phyloP scores from a whole-genome alignment of 2,888 invertebrate species.

The Sinodicranocentrus sp. region DNA sequence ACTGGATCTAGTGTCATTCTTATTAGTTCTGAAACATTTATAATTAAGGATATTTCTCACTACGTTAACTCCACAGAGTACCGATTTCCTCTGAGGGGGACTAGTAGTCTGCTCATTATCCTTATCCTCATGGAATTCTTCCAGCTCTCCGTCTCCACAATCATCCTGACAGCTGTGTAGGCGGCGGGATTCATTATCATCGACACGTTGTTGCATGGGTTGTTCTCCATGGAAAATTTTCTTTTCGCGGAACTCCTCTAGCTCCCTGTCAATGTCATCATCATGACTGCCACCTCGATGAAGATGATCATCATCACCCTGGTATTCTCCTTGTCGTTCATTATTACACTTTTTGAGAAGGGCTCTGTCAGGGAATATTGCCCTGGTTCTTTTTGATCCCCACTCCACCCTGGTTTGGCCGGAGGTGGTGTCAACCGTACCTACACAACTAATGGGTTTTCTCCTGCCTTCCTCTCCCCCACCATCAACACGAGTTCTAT shows the following conservation, averaged over 20 bases:
- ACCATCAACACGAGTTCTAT: slow-evolving; percentile 17
- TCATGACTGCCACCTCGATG: slow-evolving; percentile 7
- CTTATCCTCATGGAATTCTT: too few species aligned
- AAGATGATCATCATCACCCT: slow-evolving; percentile 26
- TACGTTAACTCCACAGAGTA: too few species aligned
- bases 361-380: too few species aligned
- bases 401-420: neutral
- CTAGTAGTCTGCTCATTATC: too few species aligned
- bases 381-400: neutral
- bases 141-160: neutral
- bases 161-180: slow-evolving; percentile 1
- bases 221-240: slow-evolving; percentile 25
- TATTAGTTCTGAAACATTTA: slow-evolving; percentile 36
- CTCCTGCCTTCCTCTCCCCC: neutral
- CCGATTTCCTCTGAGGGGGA: too few species aligned
- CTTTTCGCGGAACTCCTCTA: slow-evolving; percentile 25
- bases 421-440: neutral
- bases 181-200: slow-evolving; percentile 35
- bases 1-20: too few species aligned
- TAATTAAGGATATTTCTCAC: neutral
- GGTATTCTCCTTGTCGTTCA: neutral
- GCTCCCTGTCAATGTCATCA: slow-evolving; percentile 45
- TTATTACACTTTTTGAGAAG: neutral
- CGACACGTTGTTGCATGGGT: slow-evolving; percentile 17
- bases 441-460: slow-evolving; percentile 37